These are phyloP conservation scores for Cryptus armator DNA, from an alignment of 2,888 invertebrate genomes.

Conservation along the genomic window DNA sequence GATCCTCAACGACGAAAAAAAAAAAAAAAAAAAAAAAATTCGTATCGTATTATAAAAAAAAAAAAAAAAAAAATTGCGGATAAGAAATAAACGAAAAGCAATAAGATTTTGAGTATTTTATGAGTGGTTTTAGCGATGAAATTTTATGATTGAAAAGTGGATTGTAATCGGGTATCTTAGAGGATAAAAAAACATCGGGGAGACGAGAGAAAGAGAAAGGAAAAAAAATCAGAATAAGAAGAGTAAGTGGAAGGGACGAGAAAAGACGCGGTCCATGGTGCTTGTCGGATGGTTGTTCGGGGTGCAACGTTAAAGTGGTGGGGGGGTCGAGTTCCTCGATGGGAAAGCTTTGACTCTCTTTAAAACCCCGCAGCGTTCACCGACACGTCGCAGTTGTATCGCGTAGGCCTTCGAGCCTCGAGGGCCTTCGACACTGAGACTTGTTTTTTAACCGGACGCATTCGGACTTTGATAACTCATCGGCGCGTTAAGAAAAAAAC, in stretches of 20 bases:
- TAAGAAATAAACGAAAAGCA: background rate
- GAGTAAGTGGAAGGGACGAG: slow-evolving; percentile 40
- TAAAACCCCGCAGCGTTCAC: slow-evolving; percentile 72
- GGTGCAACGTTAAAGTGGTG: slow-evolving; percentile 67
- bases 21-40: background rate
- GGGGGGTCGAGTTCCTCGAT: slow-evolving; percentile 68
- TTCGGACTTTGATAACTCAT: background rate
- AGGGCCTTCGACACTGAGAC: slow-evolving; percentile 64
- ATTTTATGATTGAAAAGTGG: slow-evolving; percentile 40
- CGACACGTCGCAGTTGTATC: slow-evolving; percentile 74
- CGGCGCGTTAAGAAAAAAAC: background rate
- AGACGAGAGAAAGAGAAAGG: slow-evolving; percentile 5
- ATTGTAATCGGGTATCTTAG: slow-evolving; percentile 29
- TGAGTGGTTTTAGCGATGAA: background rate
- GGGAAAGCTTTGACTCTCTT: slow-evolving; percentile 72
- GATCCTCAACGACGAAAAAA: background rate
- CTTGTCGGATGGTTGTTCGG: slow-evolving; percentile 60
- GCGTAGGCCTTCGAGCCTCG: slow-evolving; percentile 72
- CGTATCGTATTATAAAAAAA: background rate
- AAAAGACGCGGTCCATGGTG: slow-evolving; percentile 64
- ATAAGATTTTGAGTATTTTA: background rate
- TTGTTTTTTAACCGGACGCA: background rate
- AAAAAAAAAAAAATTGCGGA: background rate
- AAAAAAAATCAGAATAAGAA: slow-evolving; percentile 23
- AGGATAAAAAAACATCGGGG: slow-evolving; percentile 16